phyloP scores from a whole-genome alignment of 2,797 vertebrate genomes.

The Capromys pilorides region DNA sequence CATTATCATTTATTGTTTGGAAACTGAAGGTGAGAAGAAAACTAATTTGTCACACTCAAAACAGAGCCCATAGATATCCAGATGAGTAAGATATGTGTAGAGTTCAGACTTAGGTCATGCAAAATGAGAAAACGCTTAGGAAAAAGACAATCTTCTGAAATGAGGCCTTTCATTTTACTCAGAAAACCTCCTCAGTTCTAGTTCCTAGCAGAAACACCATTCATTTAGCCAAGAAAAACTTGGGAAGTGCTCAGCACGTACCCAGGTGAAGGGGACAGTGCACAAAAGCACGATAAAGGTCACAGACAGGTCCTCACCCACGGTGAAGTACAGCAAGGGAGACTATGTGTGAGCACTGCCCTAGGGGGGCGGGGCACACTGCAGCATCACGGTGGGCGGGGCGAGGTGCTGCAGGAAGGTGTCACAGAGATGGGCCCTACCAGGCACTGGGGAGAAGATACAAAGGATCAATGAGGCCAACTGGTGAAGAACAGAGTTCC shows the following conservation, averaged over 20 bases:
- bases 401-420: not conserved
- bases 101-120: not conserved
- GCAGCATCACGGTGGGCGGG: not conserved
- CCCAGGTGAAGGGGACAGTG: not conserved
- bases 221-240: not conserved
- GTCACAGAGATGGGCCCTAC: not conserved
- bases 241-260: not conserved
- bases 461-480: not conserved
- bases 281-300: not conserved
- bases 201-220: not conserved
- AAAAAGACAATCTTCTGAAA: not conserved
- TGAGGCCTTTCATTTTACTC: not conserved
- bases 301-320: not conserved
- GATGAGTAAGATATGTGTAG: not conserved
- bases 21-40: not conserved
- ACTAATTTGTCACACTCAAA: not conserved
- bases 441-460: not conserved
- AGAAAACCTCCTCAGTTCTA: not conserved
- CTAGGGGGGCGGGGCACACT: not conserved
- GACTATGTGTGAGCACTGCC: not conserved
- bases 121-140: not conserved
- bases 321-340: too few species aligned
- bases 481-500: not conserved
- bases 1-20: not conserved
- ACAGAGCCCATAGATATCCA: not conserved